Evolutionary conservation across 2,888 invertebrate species (phyloP), one percentile per base, ranked within the genome.

Genomic region (Esperia sulphurella): DNA sequence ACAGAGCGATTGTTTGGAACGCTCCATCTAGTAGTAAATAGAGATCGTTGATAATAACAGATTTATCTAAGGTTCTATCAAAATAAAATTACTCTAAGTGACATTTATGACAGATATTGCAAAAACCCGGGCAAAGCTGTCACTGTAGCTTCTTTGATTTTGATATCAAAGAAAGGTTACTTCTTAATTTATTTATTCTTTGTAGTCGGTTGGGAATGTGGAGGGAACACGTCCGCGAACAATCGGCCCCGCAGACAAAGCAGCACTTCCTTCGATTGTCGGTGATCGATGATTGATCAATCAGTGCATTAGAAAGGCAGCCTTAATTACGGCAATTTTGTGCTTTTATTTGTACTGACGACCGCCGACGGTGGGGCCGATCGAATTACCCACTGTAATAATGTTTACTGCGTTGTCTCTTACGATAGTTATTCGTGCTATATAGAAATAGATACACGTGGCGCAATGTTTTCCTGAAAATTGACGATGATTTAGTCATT

Each of bases 241-340:
- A 75, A 73, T 74, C 48, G 72, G 66, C 66, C 62, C 56, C 64
- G 58, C 61, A 71, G 69, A 79, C 79, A 77, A 77, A 80, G 74
- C 79, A 78, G 73, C 68, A 71, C 75, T 83, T 76, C 78, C 79
- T 79, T 76, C 75, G 73, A 81, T 79, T 76, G 77, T 75, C 71
- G 78, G 68, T 63, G 71, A 68, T 68, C 82, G 78, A 80, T 86
- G 87, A 88, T 89, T 84, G 87, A 86, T 82, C 87, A 87, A 87
- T 88, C 83, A 82, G 72, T 81, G 81, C 74, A 83, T 81, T 87
- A 81, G 86, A 84, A 83, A 82, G 79, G 78, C 71, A 58, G 58
- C 63, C 79, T 79, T 87, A 85, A 89, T 88, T 84, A 79, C 74
- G 61, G 70, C 79, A 71, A 86, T 86, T 82, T 67, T 58, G 61